Percentiles rank a stretch among this genome's conserved stretches.
Evolutionary conservation across 2,888 invertebrate species (phyloP).

Genomic region (Portevinia maculata): DNA sequence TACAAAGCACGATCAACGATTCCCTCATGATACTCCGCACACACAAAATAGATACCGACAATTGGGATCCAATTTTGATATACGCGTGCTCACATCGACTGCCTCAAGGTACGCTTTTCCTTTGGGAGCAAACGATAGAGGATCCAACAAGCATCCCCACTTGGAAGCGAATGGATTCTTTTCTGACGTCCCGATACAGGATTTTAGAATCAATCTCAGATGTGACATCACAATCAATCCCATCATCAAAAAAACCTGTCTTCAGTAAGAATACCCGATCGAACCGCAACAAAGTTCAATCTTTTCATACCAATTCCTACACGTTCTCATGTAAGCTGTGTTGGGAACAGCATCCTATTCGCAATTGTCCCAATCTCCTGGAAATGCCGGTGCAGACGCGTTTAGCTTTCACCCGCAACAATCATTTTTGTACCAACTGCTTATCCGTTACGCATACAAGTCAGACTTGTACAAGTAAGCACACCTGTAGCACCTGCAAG

Average conservation of each 20-base stretch:
- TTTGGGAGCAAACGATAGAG: not conserved
- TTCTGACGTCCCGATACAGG: not conserved
- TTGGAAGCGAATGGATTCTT: not conserved
- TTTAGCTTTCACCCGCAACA: not conserved
- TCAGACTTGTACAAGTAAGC: not conserved
- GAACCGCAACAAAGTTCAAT: not conserved
- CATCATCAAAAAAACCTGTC: not conserved
- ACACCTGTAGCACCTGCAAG: not conserved
- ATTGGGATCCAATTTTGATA: not conserved
- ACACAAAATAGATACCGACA: not conserved
- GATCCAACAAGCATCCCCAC: not conserved
- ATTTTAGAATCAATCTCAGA: not conserved
- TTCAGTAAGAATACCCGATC: not conserved
- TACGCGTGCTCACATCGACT: not conserved
- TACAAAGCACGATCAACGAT: not conserved
- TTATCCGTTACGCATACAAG: not conserved
- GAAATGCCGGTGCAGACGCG: not conserved
- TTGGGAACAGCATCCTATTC: not conserved
- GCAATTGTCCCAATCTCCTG: not conserved
- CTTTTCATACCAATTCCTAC: not conserved
- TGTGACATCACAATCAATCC: not conserved
- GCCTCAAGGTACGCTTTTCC: not conserved
- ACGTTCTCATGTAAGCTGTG: not conserved
- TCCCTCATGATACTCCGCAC: not conserved
- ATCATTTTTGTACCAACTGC: not conserved